Percentiles rank a stretch among this genome's conserved stretches.
Conservation (phyloP, 2,888 invertebrate species). For the Exocentrus adspersus region DNA sequence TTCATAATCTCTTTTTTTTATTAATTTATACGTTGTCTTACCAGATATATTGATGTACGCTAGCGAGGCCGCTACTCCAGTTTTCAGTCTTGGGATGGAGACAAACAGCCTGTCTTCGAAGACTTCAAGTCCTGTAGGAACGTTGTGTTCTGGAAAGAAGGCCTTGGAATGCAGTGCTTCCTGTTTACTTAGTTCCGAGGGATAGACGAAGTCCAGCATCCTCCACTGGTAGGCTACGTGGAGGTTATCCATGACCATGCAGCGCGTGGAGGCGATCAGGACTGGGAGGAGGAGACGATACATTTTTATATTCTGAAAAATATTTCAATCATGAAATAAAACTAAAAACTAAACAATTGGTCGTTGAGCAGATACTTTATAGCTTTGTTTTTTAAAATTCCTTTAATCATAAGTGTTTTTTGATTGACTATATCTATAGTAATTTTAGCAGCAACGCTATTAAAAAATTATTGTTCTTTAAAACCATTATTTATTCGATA, state of each 20-base stretch:
- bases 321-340: too few species aligned
- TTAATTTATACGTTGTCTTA: too few species aligned
- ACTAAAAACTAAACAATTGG: too few species aligned
- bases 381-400: too few species aligned
- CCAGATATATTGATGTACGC: constrained; percentile 77
- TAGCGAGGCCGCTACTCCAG: constrained; percentile 79
- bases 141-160: constrained; percentile 76
- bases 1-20: too few species aligned
- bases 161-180: constrained; percentile 69
- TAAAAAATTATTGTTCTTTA: too few species aligned
- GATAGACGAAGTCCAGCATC: constrained; percentile 76
- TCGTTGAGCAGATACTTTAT: too few species aligned
- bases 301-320: too few species aligned
- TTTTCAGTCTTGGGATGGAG: constrained; percentile 79
- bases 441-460: too few species aligned
- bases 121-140: constrained; percentile 80
- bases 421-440: too few species aligned
- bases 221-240: constrained; percentile 79
- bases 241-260: constrained; percentile 67
- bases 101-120: constrained; percentile 75
- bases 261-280: background rate
- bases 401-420: too few species aligned
- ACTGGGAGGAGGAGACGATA: constrained; percentile 4
- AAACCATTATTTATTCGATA: too few species aligned
- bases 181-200: constrained; percentile 67